Base-by-base conservation (phyloP, 2,888 invertebrate genomes). In the Spodoptera picta region DNA sequence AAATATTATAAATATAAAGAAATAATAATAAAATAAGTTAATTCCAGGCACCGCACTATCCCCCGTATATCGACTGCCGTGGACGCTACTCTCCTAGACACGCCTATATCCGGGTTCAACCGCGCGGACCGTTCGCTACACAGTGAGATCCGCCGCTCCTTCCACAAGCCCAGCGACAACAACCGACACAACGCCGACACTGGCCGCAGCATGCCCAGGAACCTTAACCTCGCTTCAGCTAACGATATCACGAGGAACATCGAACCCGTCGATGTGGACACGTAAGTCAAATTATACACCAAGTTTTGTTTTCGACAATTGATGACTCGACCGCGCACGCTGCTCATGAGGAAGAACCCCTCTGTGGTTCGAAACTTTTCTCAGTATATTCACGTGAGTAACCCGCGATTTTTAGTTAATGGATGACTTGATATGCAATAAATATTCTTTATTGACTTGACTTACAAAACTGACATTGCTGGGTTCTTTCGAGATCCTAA, bases 191-290 rank as follows among this genome's bases (percentile, higher is more conserved):
- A 45, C 51, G 89, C 56, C 56, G 75, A 87, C 90, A 81, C 92
- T 77, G 83, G 91, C 79, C 80, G 96, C 91, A 90, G 88, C 79
- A 90, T 93, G 90, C 95, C 96, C 46, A 92, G 96, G 36, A 95
- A 96, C 79, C 95, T 96, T 19, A 94, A 95, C 83, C 85, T 91
- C 45, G 90, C 92, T 12, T 81, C 88, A 27, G 79, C 81, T 60
- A 75, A 78, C 36, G 79, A 79, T 65, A 60, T 73, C 60, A 75
- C 70, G 19, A 75, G 69, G 43, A 73, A 65, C 48, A 68, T 67
- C 23, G 76, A 72, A 31, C 61, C 68, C 2, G 69, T 65, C 3
- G 78, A 83, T 49, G 73, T 42, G 4, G 69, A 82, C 48, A 61
- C 66, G 83, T 81, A 41, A 75, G 77, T 72, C 9, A 19, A 14